phyloP scores from a whole-genome alignment of 2,888 invertebrate genomes.

The Bellardia pandia region DNA sequence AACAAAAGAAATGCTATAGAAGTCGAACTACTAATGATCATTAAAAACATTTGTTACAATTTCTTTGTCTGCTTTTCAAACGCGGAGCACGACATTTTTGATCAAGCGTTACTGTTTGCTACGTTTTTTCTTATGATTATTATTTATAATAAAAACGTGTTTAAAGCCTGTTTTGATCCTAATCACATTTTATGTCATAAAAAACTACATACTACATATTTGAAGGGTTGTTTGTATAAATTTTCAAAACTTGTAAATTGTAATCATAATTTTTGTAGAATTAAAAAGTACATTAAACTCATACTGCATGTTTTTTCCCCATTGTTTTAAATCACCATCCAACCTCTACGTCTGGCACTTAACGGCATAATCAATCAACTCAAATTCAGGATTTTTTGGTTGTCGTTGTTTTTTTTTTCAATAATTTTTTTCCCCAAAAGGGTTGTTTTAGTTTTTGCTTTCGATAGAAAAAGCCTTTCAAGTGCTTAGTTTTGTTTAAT shows the following conservation, averaged over 20 bases:
- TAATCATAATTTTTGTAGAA: conserved; percentile 11
- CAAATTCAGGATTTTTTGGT: conserved; percentile 24
- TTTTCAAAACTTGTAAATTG: conserved; percentile 35
- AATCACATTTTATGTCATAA: conserved; percentile 25
- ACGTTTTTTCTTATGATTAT: background rate
- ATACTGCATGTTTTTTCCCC: background rate
- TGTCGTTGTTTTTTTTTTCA: conserved; percentile 2
- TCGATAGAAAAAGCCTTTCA: conserved; percentile 47
- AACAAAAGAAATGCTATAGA: background rate
- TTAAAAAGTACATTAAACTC: conserved; percentile 17
- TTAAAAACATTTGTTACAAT: conserved; percentile 15
- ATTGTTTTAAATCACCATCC: conserved; percentile 23
- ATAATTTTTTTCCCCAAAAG: conserved; percentile 2
- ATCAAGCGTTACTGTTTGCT: background rate
- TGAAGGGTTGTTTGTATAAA: conserved; percentile 38
- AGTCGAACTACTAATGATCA: conserved; percentile 19
- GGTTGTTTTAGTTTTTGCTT: conserved; percentile 24
- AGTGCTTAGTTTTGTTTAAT: conserved; percentile 34
- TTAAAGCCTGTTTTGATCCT: conserved; percentile 14
- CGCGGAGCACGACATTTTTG: background rate
- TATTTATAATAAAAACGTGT: background rate
- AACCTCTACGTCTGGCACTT: background rate
- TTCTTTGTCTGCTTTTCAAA: background rate
- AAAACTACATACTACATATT: background rate
- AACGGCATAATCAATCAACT: conserved; percentile 46